Conservation (phyloP, 2,888 invertebrate genomes). For the Eilema depressum region DNA sequence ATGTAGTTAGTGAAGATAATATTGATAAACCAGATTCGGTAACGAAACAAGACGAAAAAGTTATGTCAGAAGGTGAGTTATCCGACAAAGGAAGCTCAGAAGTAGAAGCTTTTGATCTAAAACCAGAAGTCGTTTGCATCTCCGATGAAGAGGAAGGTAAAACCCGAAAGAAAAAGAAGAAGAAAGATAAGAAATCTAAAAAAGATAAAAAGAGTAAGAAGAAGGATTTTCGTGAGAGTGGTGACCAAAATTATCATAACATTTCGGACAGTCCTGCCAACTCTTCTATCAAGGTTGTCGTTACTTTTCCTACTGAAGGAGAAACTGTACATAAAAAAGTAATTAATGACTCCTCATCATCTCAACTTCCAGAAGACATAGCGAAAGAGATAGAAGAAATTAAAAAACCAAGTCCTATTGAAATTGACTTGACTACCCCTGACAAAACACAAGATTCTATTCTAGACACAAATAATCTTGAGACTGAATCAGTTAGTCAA, state of each 20-base stretch:
- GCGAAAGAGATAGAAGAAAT: not conserved
- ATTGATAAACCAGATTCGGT: constrained; percentile 16
- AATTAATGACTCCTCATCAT: not conserved
- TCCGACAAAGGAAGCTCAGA: constrained; percentile 72
- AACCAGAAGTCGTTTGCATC: constrained; percentile 85
- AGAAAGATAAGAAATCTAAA: constrained; percentile 78
- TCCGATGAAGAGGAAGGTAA: constrained; percentile 74
- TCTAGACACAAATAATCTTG: not conserved
- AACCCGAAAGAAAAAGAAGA: constrained; percentile 68
- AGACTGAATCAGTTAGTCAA: not conserved
- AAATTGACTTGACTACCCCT: constrained; percentile 22
- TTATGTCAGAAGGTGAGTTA: constrained; percentile 74
- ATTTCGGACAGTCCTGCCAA: constrained; percentile 28
- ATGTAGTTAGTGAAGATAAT: constrained; percentile 4
- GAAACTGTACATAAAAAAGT: constrained; percentile 18
- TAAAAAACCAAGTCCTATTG: constrained; percentile 1
- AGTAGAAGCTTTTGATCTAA: constrained; percentile 68
- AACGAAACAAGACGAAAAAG: constrained; percentile 35
- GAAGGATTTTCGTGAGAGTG: constrained; percentile 71
- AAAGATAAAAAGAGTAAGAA: constrained; percentile 69
- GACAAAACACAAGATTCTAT: constrained; percentile 7
- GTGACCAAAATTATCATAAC: constrained; percentile 73
- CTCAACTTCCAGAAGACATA: not conserved
- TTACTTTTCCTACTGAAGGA: not conserved
- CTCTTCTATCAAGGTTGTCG: not conserved